A percentile compares a stretch with the other conserved stretches of the same genome.
These are phyloP conservation scores for Rhabdophis nuchalis DNA, from an alignment of 2,797 vertebrate species.

Conservation along the genomic window DNA sequence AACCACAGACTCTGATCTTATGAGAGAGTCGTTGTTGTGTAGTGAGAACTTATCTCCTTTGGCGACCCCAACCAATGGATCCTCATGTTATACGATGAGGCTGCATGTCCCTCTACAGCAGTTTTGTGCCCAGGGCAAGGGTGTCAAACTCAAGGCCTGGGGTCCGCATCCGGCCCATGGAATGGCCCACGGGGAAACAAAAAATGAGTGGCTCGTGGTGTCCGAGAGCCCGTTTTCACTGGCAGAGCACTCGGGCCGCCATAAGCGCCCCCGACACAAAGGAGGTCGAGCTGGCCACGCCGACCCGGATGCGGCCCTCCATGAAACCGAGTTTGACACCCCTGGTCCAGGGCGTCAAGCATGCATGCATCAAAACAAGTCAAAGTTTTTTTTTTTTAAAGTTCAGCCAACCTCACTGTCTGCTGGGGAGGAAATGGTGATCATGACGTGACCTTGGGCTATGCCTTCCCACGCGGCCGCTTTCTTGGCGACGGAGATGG, in stretches of 20 bases:
- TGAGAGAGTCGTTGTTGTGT: background rate
- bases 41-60: background rate
- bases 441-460: conserved; percentile 94
- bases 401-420: conserved; percentile 82
- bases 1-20: background rate
- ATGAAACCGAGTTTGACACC: too few relatives aligned
- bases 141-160: too few relatives aligned
- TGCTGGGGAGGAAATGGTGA: conserved; percentile 90
- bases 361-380: background rate
- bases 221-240: too few relatives aligned
- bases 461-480: conserved; percentile 95
- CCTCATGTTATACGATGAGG: background rate
- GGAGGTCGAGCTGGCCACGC: too few relatives aligned
- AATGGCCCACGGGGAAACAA: too few relatives aligned
- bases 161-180: too few relatives aligned
- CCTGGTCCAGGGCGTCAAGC: background rate
- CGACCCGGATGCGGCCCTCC: too few relatives aligned
- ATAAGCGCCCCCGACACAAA: too few relatives aligned
- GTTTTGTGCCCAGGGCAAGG: background rate
- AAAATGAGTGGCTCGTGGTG: too few relatives aligned
- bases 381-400: fast-evolving
- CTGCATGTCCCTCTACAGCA: background rate
- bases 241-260: too few relatives aligned
- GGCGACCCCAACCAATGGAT: background rate
- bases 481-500: conserved; percentile 96